Evolutionary conservation across 2,797 vertebrate genomes (phyloP).

Genomic region (Cephalopachus bancanus): DNA sequence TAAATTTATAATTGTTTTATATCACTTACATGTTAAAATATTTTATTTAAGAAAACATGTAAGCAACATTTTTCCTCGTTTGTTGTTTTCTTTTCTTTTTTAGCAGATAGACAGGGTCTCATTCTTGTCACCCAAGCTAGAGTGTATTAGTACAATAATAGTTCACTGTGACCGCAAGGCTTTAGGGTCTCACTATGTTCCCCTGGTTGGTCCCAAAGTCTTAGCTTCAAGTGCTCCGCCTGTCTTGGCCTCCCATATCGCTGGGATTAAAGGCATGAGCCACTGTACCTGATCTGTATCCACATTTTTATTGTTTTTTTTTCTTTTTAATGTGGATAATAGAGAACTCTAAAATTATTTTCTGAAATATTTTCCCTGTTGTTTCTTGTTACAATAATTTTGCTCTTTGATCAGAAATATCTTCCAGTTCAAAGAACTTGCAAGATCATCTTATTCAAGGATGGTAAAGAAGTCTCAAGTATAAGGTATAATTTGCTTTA

Average conservation of each 20-base stretch:
- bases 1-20: conserved; percentile 24
- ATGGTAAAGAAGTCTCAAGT: not conserved
- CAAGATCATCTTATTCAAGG: not conserved
- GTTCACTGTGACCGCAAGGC: too few species aligned
- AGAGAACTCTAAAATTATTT: not conserved
- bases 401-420: conserved; percentile 19
- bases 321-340: not conserved
- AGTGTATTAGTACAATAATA: too few species aligned
- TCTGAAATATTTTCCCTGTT: not conserved
- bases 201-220: too few species aligned
- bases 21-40: not conserved
- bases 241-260: too few species aligned
- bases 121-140: too few species aligned
- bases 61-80: not conserved
- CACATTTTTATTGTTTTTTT: not conserved
- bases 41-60: not conserved
- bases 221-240: too few species aligned
- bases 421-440: not conserved
- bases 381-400: not conserved
- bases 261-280: too few species aligned
- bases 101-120: too few species aligned
- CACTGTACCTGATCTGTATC: too few species aligned
- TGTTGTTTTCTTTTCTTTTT: too few species aligned
- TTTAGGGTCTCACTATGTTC: too few species aligned
- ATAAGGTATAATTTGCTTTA: not conserved